phyloP scores from a whole-genome alignment of 2,113 vertebrate species.

The Apaloderma vittatum region DNA sequence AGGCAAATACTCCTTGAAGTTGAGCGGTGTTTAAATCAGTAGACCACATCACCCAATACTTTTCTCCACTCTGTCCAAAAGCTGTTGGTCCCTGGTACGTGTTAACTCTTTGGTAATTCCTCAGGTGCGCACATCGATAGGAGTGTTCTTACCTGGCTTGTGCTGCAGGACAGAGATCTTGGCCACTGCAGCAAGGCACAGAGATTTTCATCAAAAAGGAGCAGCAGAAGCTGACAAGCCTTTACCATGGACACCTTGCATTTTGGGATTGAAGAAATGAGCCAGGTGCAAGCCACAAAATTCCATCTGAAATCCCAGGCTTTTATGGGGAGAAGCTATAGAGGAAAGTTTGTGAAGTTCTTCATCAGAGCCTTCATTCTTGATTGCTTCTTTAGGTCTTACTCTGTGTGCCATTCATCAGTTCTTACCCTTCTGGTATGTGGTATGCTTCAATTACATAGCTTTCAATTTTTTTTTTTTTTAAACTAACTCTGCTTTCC shows the following conservation, averaged over 20 bases:
- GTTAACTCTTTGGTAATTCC: not conserved
- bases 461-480: not conserved
- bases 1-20: not conserved
- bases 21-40: not conserved
- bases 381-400: not conserved
- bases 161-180: not conserved
- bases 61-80: not conserved
- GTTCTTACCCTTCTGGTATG: not conserved
- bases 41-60: not conserved
- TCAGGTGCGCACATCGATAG: accelerated
- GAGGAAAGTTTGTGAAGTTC: not conserved
- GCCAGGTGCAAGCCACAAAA: not conserved
- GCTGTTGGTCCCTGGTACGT: not conserved
- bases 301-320: accelerated
- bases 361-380: not conserved
- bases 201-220: not conserved
- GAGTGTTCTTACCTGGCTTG: not conserved
- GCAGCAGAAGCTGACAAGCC: not conserved
- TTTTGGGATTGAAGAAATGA: not conserved
- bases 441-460: accelerated
- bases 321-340: not conserved
- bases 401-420: not conserved
- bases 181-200: not conserved
- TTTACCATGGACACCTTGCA: not conserved
- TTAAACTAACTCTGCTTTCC: not conserved